Base-by-base conservation (phyloP, 2,113 vertebrate genomes). In the Phoenicopterus ruber region DNA sequence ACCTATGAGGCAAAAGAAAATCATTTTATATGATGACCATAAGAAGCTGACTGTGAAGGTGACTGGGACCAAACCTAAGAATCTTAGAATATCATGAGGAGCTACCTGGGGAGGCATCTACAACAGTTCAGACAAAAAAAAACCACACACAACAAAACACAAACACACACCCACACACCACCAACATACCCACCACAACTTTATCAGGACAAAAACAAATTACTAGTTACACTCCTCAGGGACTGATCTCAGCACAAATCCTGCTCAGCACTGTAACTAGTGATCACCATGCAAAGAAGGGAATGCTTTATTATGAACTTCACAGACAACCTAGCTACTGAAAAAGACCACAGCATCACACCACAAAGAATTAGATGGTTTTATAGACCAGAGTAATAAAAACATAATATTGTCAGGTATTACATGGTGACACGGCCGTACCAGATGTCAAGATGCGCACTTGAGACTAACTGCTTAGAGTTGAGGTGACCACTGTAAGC, bases 371-470 rank as follows among this genome's bases (percentile, higher is more conserved):
- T 10, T 12, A 61, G 31, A 44, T 2, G 3, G n/a, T 28, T 89
- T 77, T 78, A 54, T 2, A 89, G 50, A 91, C 24, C 17, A 58
- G 8, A 70, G 57, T 17, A 73, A 91, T 16, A 66, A 61, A 87
- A 88, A 22, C 13, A 22, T 8, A 84, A 20, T 42, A 49, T 25
- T 47, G 24, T 15, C 38, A 87, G 50, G 18, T 80, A 82, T 22
- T 62, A 46, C 7, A 3, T 7, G 24, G 34, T 49, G 46, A 78
- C 34, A 38, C 0, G 1, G 21, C 2, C 5, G 29, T 32, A 74
- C 9, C 73, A 50, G 9, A 34, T 38, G 6, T 15, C 78, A 90
- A 78, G 40, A 54, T 2, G 4, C 0, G 0, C 10, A 8, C 29
- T 32, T n/a, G 13, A 74, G 29, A 71, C 28, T 40, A 83, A 76